phyloP scores from a whole-genome alignment of 1,140 invertebrate genomes.

The Ectropis grisescens region DNA sequence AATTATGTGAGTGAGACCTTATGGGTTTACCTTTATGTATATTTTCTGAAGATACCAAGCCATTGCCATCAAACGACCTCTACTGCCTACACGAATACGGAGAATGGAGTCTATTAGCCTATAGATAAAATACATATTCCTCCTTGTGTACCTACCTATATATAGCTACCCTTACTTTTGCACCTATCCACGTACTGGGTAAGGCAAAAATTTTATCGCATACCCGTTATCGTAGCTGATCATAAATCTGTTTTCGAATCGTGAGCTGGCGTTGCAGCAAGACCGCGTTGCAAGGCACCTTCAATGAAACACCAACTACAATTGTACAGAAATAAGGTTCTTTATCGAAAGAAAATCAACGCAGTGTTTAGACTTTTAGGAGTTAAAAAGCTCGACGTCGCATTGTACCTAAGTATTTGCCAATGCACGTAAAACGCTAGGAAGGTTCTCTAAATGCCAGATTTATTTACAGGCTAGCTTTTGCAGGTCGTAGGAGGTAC shows the following conservation, averaged over 20 bases:
- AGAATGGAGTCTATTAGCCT: too few species aligned
- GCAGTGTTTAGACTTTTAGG: too few species aligned
- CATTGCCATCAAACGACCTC: too few species aligned
- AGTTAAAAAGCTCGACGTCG: conserved; percentile 54
- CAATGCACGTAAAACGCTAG: conserved; percentile 65
- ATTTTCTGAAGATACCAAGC: too few species aligned
- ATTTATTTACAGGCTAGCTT: conserved; percentile 55
- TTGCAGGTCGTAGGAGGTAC: too few species aligned
- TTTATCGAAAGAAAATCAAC: too few species aligned
- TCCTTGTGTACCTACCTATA: neutral
- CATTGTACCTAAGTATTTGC: conserved; percentile 65
- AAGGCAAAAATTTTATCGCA: conserved; percentile 66
- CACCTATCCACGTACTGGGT: conserved; percentile 31
- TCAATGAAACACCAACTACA: conserved; percentile 34
- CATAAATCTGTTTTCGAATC: conserved; percentile 70
- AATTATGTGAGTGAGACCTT: too few species aligned
- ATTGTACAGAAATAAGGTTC: conserved; percentile 31
- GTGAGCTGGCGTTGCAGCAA: conserved; percentile 54
- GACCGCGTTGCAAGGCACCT: conserved; percentile 24
- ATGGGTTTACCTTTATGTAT: too few species aligned
- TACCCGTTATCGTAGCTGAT: conserved; percentile 64
- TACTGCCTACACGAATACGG: too few species aligned
- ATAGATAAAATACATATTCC: too few species aligned
- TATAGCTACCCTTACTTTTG: conserved; percentile 2
- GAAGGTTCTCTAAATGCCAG: conserved; percentile 60